Percentiles rank a stretch among this genome's conserved stretches.
Conservation (phyloP, 2,797 vertebrate genomes). For the Spatula versicolor region DNA sequence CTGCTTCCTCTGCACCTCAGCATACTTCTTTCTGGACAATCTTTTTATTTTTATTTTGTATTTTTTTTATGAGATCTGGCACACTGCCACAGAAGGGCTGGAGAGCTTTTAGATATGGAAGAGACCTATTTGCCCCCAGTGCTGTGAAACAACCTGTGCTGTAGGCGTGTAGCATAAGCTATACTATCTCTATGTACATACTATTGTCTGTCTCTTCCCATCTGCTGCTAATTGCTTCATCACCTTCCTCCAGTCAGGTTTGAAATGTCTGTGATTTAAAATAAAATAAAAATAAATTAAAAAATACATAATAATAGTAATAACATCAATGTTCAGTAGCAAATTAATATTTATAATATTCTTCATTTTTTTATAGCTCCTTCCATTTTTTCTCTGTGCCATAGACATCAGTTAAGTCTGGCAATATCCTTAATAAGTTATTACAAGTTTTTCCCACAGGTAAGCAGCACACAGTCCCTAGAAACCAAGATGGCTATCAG, state of each 20-base stretch:
- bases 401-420: not conserved
- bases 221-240: not conserved
- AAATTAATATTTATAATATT: not conserved
- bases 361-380: not conserved
- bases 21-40: not conserved
- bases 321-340: not conserved
- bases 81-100: not conserved
- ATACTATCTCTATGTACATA: not conserved
- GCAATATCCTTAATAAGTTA: not conserved
- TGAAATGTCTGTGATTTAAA: not conserved
- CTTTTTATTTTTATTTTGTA: not conserved
- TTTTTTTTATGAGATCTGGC: not conserved
- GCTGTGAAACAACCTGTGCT: not conserved
- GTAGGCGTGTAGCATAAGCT: not conserved
- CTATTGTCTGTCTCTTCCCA: not conserved
- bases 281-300: not conserved
- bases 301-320: too few species aligned
- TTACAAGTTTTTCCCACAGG: not conserved
- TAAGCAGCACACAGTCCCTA: not conserved
- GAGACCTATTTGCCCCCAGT: not conserved
- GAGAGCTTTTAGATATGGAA: not conserved
- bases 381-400: not conserved
- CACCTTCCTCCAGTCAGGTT: not conserved
- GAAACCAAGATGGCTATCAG: not conserved
- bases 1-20: not conserved